Evolutionary conservation across 2,797 vertebrate genomes (phyloP).

Genomic region (Champsocephalus gunnari): DNA sequence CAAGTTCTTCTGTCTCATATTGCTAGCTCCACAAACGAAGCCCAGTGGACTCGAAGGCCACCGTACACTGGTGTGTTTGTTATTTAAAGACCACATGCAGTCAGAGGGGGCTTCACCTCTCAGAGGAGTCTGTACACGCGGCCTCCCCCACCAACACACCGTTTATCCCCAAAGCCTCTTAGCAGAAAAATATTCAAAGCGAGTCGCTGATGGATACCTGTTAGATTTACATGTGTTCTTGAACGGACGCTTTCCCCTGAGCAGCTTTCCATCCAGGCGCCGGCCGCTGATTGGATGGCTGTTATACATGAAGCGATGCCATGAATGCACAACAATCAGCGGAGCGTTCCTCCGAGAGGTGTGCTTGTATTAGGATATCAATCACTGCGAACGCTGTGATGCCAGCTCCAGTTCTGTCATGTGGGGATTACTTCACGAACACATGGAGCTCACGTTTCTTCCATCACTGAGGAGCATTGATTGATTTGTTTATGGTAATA

Average conservation of each 20-base stretch:
- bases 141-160: constrained; percentile 24
- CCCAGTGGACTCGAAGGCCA: not conserved
- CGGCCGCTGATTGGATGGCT: constrained; percentile 64
- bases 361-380: constrained; percentile 76
- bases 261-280: constrained; percentile 55
- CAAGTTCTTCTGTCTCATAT: constrained; percentile 5
- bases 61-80: not conserved
- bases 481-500: constrained; percentile 74
- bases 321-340: constrained; percentile 69
- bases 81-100: constrained; percentile 41
- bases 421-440: constrained; percentile 38
- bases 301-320: constrained; percentile 63
- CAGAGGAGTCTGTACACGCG: constrained; percentile 36
- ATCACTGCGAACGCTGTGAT: constrained; percentile 58
- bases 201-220: constrained; percentile 57
- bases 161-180: constrained; percentile 51
- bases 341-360: constrained; percentile 61
- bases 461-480: constrained; percentile 49
- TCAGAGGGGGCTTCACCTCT: constrained; percentile 33
- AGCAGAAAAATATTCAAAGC: constrained; percentile 60
- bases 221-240: constrained; percentile 75
- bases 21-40: not conserved
- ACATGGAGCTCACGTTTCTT: constrained; percentile 54
- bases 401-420: constrained; percentile 38
- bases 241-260: constrained; percentile 53